phyloP scores from a whole-genome alignment of 2,113 vertebrate genomes.

The Prunella fulvescens region DNA sequence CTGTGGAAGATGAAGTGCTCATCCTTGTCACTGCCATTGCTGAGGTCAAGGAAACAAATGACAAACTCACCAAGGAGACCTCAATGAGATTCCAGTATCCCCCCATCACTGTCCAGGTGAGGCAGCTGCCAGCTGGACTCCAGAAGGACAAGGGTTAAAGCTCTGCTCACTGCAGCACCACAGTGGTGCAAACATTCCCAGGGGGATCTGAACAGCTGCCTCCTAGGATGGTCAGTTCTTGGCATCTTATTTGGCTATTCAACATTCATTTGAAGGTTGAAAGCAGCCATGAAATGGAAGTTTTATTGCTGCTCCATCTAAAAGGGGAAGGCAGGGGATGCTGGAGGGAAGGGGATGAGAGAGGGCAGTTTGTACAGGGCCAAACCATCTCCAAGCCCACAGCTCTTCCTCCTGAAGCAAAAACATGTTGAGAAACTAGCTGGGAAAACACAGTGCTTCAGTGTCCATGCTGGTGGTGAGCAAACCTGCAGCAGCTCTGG shows the following conservation, averaged over 20 bases:
- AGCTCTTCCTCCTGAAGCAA: not conserved
- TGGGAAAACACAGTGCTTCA: not conserved
- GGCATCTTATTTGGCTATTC: not conserved
- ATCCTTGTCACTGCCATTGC: constrained; percentile 34
- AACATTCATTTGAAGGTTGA: not conserved
- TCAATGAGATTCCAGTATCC: constrained; percentile 50
- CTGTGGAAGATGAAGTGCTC: constrained; percentile 26
- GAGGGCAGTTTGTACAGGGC: not conserved
- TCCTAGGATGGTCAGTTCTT: not conserved
- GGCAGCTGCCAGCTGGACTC: not conserved
- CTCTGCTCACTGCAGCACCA: not conserved
- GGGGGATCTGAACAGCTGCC: not conserved
- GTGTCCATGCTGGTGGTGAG: not conserved
- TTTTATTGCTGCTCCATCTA: not conserved
- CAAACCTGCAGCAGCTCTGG: not conserved
- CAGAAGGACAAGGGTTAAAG: not conserved
- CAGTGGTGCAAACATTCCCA: not conserved
- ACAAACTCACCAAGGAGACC: constrained; percentile 39
- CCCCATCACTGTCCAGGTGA: constrained; percentile 66
- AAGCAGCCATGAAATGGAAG: not conserved
- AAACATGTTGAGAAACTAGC: not conserved
- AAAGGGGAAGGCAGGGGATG: not conserved
- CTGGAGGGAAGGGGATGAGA: not conserved
- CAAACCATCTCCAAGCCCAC: not conserved
- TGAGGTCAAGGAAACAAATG: not conserved